phyloP scores from a whole-genome alignment of 2,888 invertebrate genomes.

The Nudaria mundana region DNA sequence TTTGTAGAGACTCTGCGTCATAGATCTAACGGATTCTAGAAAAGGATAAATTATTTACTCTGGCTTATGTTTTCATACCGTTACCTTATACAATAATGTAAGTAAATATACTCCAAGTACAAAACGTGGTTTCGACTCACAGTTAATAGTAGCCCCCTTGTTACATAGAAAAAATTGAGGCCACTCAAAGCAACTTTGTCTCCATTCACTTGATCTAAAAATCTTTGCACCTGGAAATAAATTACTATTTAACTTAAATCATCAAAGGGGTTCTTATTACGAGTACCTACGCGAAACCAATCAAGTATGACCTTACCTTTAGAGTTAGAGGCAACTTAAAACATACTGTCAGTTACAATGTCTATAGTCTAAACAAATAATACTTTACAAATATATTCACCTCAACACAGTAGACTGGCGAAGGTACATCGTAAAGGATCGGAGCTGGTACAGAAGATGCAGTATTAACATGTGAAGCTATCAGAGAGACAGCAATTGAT shows the following conservation, averaged over 20 bases:
- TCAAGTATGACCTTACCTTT: too few relatives aligned
- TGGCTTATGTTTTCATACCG: too few relatives aligned
- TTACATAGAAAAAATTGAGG: conserved; percentile 80
- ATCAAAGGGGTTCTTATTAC: too few relatives aligned
- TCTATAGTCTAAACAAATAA: too few relatives aligned
- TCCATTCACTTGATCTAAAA: conserved; percentile 83
- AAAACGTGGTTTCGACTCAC: too few relatives aligned
- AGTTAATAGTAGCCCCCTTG: conserved; percentile 79
- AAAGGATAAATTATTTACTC: too few relatives aligned
- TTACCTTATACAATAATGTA: too few relatives aligned
- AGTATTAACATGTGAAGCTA: conserved; percentile 81
- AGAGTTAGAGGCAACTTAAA: too few relatives aligned
- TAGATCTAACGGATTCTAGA: too few relatives aligned
- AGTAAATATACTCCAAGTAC: background rate
- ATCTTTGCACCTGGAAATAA: conserved; percentile 79
- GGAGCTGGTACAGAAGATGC: conserved; percentile 80
- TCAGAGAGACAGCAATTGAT: conserved; percentile 83
- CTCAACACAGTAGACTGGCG: conserved; percentile 83
- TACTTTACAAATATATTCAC: too few relatives aligned
- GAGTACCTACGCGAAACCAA: too few relatives aligned
- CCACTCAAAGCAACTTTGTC: conserved; percentile 80
- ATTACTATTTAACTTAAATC: background rate
- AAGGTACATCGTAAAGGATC: conserved; percentile 83
- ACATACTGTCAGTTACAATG: background rate
- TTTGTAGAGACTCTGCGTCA: too few relatives aligned